Base-by-base conservation (phyloP, 30 jellyfish, hydroid and myxozoan species). In the Cassiopea xamachana region DNA sequence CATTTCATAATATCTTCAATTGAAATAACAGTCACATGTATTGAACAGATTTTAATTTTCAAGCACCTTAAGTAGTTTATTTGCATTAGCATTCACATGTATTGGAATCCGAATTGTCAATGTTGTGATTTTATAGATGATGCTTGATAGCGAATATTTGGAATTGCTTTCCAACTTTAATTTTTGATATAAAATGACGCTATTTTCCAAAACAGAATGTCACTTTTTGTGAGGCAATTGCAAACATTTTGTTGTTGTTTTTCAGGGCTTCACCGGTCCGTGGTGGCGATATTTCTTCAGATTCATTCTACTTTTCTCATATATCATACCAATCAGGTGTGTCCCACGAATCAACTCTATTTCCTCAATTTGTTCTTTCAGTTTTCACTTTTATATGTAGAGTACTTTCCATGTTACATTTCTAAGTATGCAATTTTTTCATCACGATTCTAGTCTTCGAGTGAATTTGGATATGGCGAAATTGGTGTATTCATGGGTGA, bases 381-480 rank as follows among this genome's bases (percentile, higher is more conserved):
- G 39, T 27, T 27, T 27, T 27, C 39, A 27, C 39, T 27, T 27
- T 27, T 27, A 27, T 27, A 27, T 27, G 12, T 55, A 6, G 64
- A 10, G 7, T 55, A 55, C 12, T 55, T 55, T 55, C 10, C 7
- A 55, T 55, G 7, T 55, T 55, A 10, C 12, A 3, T 55, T 55
- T 6, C 64, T 55, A 10, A 55, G 7, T 10, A 55, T 27, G 64
- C 12, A 55, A 55, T 55, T 10, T 55, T 6, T 55, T 55, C 12
- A 55, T 55, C 64, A 6, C 64, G 18, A 62, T 14, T 9, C 67
- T 47, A 94, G 98, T 87, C 82, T 94, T 73, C 85, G 98, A 46
- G 96, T 94, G 48, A 94, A 94, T 82, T 97, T 94, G 82, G 98
- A 94, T 60, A 80, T 94, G 98, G 98, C 98, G 27, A 94, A 94